A percentile compares a stretch with the other conserved stretches of the same genome.
Conservation (phyloP, 2,797 vertebrate species). For the Cossypha dichroa region DNA sequence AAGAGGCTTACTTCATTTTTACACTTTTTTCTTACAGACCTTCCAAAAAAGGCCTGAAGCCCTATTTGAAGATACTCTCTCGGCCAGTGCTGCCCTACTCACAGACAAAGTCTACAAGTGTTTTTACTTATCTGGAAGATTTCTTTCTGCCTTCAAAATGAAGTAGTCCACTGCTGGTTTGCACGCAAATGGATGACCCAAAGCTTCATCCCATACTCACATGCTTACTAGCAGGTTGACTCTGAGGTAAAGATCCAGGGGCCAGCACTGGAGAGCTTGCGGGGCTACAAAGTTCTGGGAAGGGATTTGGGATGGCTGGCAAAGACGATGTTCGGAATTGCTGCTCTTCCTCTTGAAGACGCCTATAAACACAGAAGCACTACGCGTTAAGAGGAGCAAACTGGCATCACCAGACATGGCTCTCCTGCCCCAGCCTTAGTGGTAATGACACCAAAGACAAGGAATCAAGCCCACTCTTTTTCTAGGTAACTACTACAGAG, state of each 20-base stretch:
- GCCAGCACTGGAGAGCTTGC: conserved; percentile 86
- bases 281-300: conserved; percentile 92
- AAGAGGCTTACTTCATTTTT: neutral
- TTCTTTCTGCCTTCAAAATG: neutral
- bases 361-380: conserved; percentile 74
- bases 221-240: conserved; percentile 79
- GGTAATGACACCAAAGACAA: neutral
- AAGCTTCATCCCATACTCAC: conserved; percentile 63
- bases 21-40: neutral
- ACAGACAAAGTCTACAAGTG: neutral
- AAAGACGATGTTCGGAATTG: conserved; percentile 92
- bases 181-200: neutral
- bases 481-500: neutral
- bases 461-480: neutral
- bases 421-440: neutral
- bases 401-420: neutral
- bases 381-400: conserved; percentile 1
- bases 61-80: neutral
- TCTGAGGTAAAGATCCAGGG: conserved; percentile 89
- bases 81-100: neutral
- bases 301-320: conserved; percentile 96
- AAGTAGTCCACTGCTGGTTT: neutral
- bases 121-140: neutral
- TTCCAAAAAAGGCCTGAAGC: neutral
- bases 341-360: conserved; percentile 91